A percentile compares a stretch with the other conserved stretches of the same genome.
Evolutionary conservation across 2,888 invertebrate genomes (phyloP).

Genomic region (Brachypalpus laphriformis): DNA sequence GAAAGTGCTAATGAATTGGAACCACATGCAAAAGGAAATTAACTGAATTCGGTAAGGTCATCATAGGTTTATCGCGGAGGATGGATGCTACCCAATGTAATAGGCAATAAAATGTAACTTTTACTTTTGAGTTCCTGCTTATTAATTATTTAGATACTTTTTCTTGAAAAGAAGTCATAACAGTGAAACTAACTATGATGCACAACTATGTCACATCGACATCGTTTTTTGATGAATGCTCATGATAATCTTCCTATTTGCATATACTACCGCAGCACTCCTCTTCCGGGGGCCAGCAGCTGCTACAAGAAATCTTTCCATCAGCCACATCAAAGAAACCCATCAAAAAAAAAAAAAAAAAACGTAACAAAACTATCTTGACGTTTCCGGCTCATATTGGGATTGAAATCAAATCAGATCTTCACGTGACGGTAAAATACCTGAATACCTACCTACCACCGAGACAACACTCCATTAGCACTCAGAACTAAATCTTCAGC

Average conservation of each 20-base stretch:
- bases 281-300: too few species aligned
- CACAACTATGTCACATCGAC: constrained; percentile 1
- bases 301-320: neutral
- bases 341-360: too few species aligned
- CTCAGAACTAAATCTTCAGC: neutral
- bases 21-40: constrained; percentile 3
- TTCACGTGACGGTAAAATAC: constrained; percentile 12
- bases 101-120: neutral
- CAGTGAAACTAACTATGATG: neutral
- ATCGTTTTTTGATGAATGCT: neutral
- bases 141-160: neutral
- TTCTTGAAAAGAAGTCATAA: too few species aligned
- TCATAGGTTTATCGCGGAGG: constrained; percentile 10
- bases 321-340: constrained; percentile 16
- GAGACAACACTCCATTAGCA: neutral
- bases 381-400: constrained; percentile 38
- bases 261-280: neutral
- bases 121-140: neutral
- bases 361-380: neutral
- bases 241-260: neutral
- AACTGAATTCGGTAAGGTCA: constrained; percentile 11
- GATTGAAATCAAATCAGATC: constrained; percentile 15
- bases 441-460: too few species aligned
- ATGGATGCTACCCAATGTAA: neutral
- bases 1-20: constrained; percentile 24